These are phyloP conservation scores for Oceanodroma tethys DNA, from an alignment of 2,113 vertebrate species.

Conservation along the genomic window DNA sequence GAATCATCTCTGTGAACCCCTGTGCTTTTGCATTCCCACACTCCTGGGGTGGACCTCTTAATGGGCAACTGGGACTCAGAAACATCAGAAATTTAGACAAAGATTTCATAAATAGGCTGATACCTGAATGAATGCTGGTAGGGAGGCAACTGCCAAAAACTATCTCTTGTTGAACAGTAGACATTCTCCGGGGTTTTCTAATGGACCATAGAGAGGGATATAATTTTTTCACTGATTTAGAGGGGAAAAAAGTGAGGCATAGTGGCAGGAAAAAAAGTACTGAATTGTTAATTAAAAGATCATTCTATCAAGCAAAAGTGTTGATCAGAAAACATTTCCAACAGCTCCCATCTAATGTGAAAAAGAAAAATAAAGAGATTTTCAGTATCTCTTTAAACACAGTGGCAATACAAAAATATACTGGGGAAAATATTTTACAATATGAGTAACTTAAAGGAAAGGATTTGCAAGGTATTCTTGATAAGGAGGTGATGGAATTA, in stretches of 20 bases:
- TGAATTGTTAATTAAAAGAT: neutral
- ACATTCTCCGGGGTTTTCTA: neutral
- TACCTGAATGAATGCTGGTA: neutral
- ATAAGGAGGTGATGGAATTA: neutral
- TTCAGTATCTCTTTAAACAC: neutral
- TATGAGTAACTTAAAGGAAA: neutral
- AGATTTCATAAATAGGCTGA: neutral
- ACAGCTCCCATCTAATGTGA: neutral
- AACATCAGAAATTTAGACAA: neutral
- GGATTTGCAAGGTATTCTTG: neutral
- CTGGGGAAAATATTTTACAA: neutral
- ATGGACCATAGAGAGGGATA: accelerated
- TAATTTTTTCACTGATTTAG: neutral
- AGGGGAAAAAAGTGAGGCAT: neutral
- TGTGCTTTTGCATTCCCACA: neutral
- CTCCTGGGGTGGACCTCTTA: neutral
- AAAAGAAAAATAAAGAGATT: neutral
- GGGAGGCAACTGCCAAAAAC: neutral
- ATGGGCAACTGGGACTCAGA: neutral
- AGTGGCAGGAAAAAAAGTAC: neutral
- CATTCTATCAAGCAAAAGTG: neutral
- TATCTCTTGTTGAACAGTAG: neutral
- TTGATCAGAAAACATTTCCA: neutral
- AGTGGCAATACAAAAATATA: neutral
- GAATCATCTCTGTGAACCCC: neutral